A percentile compares a stretch with the other conserved stretches of the same genome.
Evolutionary conservation across 2,888 invertebrate species (phyloP).

Genomic region (Dromius quadrimaculatus): DNA sequence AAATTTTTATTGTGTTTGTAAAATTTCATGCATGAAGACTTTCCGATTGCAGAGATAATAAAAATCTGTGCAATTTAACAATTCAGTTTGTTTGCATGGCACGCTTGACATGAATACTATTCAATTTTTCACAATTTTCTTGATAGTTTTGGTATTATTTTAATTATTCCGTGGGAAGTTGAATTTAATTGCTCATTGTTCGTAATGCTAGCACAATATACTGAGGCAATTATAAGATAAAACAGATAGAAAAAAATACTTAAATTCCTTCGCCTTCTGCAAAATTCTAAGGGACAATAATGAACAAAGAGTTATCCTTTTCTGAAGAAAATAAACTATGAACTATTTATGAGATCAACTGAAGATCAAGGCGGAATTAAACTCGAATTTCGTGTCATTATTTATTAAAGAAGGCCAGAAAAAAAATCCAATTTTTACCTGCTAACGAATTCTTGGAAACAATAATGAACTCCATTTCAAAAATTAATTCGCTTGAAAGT

Average conservation of each 20-base stretch:
- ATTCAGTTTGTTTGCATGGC: slow-evolving; percentile 14
- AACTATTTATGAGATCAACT: too few relatives aligned
- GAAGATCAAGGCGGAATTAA: too few relatives aligned
- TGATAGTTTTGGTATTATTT: slow-evolving; percentile 30
- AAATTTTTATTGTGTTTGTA: not conserved
- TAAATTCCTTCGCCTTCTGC: too few relatives aligned
- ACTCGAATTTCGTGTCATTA: too few relatives aligned
- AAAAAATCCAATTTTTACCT: slow-evolving; percentile 34
- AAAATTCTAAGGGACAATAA: too few relatives aligned
- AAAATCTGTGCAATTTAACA: slow-evolving; percentile 8
- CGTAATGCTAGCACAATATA: slow-evolving; percentile 26
- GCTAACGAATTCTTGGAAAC: slow-evolving; percentile 44
- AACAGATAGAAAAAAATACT: too few relatives aligned
- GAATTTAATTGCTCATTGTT: slow-evolving; percentile 31
- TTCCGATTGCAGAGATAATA: too few relatives aligned
- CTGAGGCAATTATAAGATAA: slow-evolving; percentile 5
- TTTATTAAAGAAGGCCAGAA: slow-evolving; percentile 24
- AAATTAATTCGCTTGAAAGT: slow-evolving; percentile 46
- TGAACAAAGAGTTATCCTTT: too few relatives aligned
- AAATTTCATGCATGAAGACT: too few relatives aligned
- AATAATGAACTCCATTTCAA: slow-evolving; percentile 35
- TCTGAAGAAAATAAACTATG: too few relatives aligned
- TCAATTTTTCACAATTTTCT: slow-evolving; percentile 38
- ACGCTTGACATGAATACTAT: slow-evolving; percentile 7
- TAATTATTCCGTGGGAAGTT: slow-evolving; percentile 33